phyloP scores from a whole-genome alignment of 2,888 invertebrate species.

The Ellobium chinense region DNA sequence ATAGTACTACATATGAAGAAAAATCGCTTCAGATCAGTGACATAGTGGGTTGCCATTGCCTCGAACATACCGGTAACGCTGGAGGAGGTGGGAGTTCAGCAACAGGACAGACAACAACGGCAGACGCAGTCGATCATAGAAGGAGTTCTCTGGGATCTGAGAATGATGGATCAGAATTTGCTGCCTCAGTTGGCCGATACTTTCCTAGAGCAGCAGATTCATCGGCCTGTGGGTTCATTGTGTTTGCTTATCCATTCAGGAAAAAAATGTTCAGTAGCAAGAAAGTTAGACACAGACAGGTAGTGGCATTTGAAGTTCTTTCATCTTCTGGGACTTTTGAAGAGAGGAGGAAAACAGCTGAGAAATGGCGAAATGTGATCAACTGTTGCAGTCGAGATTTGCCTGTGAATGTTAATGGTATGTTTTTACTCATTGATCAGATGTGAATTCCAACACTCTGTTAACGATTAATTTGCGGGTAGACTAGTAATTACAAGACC shows the following conservation, averaged over 20 bases:
- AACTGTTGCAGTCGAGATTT: constrained; percentile 54
- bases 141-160: not conserved
- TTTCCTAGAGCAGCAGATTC: not conserved
- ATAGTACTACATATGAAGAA: constrained; percentile 52
- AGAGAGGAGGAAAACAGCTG: constrained; percentile 62
- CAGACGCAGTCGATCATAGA: not conserved
- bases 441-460: too few relatives aligned
- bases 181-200: not conserved
- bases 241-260: constrained; percentile 73
- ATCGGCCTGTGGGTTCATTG: constrained; percentile 63
- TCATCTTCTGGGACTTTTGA: constrained; percentile 18
- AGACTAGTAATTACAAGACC: too few relatives aligned
- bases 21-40: constrained; percentile 67
- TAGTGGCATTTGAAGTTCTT: constrained; percentile 64
- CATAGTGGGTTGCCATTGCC: constrained; percentile 72
- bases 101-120: not conserved
- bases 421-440: too few relatives aligned
- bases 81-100: not conserved
- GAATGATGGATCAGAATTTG: not conserved
- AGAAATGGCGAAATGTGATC: constrained; percentile 67
- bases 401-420: constrained; percentile 52
- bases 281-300: constrained; percentile 60
- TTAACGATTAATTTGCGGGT: too few relatives aligned
- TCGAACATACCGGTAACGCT: constrained; percentile 51
- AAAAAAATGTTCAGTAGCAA: constrained; percentile 69